A percentile compares a stretch with the other conserved stretches of the same genome.
These are phyloP conservation scores for Drosophila arizonae DNA, from an alignment of 1,140 invertebrate species.

Conservation along the genomic window DNA sequence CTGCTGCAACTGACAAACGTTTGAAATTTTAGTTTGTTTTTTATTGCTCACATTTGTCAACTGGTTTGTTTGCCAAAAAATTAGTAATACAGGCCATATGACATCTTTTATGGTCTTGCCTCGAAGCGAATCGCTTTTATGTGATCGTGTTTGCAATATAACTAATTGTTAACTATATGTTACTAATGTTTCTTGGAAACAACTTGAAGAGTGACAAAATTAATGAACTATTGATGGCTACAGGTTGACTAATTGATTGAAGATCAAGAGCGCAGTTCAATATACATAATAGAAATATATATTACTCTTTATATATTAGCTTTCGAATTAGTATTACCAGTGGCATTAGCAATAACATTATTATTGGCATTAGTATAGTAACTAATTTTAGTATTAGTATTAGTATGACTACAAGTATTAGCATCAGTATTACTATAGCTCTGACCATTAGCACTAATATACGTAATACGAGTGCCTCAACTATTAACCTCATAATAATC, in stretches of 20 bases:
- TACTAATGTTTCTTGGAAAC: conserved; percentile 11
- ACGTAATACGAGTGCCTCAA: neutral
- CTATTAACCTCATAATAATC: neutral
- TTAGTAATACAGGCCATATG: conserved; percentile 34
- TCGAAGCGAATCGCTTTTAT: conserved; percentile 18
- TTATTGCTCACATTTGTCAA: conserved; percentile 32
- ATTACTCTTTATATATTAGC: too few relatives aligned
- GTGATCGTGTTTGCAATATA: conserved; percentile 25
- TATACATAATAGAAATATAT: too few relatives aligned
- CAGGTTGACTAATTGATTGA: neutral
- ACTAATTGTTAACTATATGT: conserved; percentile 2
- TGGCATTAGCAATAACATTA: neutral
- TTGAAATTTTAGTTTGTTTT: conserved; percentile 6
- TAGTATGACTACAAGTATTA: neutral
- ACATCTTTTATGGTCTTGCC: conserved; percentile 9
- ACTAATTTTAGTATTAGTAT: neutral
- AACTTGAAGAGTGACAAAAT: neutral
- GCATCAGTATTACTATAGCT: neutral
- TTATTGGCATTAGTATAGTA: neutral
- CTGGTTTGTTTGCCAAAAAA: conserved; percentile 38
- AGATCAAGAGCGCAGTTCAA: too few relatives aligned
- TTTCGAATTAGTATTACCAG: too few relatives aligned
- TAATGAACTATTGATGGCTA: neutral
- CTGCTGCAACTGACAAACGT: conserved; percentile 24
- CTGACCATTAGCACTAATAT: neutral